A percentile compares a stretch with the other conserved stretches of the same genome.
Conservation (phyloP, 2,797 vertebrate species). For the Myotis vivesi region DNA sequence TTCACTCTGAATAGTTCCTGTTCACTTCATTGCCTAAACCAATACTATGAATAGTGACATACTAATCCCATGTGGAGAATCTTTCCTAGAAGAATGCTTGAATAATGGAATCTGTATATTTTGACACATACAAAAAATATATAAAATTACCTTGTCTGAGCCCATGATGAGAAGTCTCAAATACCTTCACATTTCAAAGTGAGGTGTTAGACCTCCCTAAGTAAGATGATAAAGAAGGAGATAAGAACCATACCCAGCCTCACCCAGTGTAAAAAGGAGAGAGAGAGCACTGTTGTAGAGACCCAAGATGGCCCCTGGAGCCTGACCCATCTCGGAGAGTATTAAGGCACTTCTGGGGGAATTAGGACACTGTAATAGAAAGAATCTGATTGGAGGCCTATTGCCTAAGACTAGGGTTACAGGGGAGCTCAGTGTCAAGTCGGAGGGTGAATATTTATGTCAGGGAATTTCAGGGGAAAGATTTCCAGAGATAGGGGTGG, state of each 20-base stretch:
- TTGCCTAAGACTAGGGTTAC: not conserved
- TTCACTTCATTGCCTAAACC: not conserved
- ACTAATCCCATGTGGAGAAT: not conserved
- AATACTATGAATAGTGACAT: not conserved
- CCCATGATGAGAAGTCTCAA: not conserved
- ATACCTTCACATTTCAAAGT: not conserved
- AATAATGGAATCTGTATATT: not conserved
- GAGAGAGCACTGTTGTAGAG: not conserved
- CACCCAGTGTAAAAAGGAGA: not conserved
- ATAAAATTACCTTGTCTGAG: not conserved
- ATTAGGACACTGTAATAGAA: not conserved
- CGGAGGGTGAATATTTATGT: not conserved
- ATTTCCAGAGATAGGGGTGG: not conserved
- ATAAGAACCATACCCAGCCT: not conserved
- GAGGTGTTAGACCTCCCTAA: not conserved
- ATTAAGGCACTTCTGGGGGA: not conserved
- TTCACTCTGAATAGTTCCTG: not conserved
- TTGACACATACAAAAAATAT: not conserved
- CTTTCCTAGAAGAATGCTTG: not conserved
- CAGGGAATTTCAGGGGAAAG: not conserved
- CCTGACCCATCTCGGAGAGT: fast-evolving
- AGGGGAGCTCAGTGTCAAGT: not conserved
- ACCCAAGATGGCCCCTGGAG: not conserved
- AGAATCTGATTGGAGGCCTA: not conserved
- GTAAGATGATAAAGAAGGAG: not conserved